These are phyloP conservation scores for Heliconius erato DNA, from an alignment of 2,888 invertebrate genomes.

Conservation along the genomic window DNA sequence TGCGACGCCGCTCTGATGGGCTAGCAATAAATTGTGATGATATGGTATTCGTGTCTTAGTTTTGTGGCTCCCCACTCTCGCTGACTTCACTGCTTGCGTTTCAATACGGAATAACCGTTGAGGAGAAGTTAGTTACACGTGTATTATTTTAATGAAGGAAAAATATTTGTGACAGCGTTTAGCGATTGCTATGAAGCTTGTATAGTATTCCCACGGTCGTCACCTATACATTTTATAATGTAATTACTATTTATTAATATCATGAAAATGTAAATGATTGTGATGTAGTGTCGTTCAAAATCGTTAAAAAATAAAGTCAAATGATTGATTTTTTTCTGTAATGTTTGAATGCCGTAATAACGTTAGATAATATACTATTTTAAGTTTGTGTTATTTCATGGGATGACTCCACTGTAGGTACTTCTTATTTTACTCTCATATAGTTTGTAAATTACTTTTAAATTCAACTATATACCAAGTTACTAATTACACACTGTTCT, in stretches of 20 bases:
- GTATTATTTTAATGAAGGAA: conserved; percentile 19
- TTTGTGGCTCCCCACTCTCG: conserved; percentile 64
- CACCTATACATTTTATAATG: neutral
- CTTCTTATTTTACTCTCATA: neutral
- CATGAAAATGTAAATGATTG: neutral
- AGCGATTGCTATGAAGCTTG: neutral
- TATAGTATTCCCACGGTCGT: conserved; percentile 13
- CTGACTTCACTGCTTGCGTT: conserved; percentile 74
- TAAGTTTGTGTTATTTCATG: neutral
- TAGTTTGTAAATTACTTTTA: too few relatives aligned
- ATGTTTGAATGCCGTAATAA: neutral
- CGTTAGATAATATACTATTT: neutral
- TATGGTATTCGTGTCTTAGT: conserved; percentile 63
- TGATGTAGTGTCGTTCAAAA: neutral
- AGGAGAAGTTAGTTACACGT: conserved; percentile 17
- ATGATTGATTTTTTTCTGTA: neutral
- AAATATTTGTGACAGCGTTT: conserved; percentile 14
- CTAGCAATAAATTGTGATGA: conserved; percentile 70
- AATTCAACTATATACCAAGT: too few relatives aligned
- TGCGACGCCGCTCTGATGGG: conserved; percentile 65
- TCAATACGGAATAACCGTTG: conserved; percentile 60
- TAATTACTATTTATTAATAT: neutral
- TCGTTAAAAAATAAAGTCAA: neutral
- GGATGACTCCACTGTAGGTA: neutral
- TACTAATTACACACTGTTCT: too few relatives aligned